Conservation (phyloP, 2,888 invertebrate genomes). For the Drosophila maculinotata region DNA sequence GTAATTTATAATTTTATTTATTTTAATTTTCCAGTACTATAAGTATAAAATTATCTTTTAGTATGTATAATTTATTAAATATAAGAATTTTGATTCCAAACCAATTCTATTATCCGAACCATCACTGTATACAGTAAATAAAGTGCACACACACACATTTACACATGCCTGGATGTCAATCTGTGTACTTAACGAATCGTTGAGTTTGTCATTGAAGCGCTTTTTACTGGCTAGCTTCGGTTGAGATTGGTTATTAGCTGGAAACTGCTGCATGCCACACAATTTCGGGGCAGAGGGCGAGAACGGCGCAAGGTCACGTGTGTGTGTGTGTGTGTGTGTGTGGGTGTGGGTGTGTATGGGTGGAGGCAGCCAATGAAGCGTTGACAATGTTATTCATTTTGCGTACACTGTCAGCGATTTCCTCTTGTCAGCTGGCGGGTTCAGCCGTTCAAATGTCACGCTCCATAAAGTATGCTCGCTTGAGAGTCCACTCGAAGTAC, state of each 20-base stretch:
- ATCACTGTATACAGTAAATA: no score
- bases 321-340: no score
- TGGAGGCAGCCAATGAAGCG: conserved; percentile 32
- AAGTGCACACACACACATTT: neutral
- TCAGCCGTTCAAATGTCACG: conserved; percentile 42
- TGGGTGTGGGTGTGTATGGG: neutral
- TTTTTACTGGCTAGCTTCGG: conserved; percentile 33
- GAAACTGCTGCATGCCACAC: conserved; percentile 44
- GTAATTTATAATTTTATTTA: no score
- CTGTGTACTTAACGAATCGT: conserved; percentile 60
- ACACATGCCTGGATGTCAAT: neutral
- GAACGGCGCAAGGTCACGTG: conserved; percentile 44
- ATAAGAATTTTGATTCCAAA: no score
- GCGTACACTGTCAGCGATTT: conserved; percentile 39
- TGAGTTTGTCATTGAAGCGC: conserved; percentile 65
- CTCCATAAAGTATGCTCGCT: conserved; percentile 20
- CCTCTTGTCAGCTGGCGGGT: conserved; percentile 12
- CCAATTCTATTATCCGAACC: no score
- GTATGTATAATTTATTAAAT: no score
- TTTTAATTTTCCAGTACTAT: no score
- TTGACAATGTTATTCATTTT: conserved; percentile 34
- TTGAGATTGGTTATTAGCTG: conserved; percentile 5
- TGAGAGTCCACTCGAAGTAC: conserved; percentile 28
- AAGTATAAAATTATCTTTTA: no score
- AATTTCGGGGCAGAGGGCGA: conserved; percentile 3